Percentiles rank a stretch among this genome's conserved stretches.
Conservation (phyloP, 2,797 vertebrate species). For the Eptatretus atami region DNA sequence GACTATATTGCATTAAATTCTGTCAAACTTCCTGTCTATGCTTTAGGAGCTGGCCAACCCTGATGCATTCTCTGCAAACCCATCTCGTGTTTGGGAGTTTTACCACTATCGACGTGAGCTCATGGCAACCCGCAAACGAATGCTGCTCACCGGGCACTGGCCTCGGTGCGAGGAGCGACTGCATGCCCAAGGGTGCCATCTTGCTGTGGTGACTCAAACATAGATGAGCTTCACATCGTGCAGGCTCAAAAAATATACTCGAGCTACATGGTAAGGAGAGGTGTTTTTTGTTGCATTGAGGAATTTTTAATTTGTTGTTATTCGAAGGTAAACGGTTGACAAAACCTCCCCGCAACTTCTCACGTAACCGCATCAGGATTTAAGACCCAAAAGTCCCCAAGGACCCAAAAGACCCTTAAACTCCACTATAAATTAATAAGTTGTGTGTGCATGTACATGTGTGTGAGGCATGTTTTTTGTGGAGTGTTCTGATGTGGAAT, state of each 20-base stretch:
- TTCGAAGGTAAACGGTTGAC: too few relatives aligned
- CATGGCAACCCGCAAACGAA: conserved; percentile 30
- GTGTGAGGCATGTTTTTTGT: too few relatives aligned
- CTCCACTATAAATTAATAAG: too few relatives aligned
- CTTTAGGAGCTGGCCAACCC: conserved; percentile 53
- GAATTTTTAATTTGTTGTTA: too few relatives aligned
- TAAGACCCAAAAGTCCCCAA: too few relatives aligned
- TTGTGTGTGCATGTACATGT: too few relatives aligned
- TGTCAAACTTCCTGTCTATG: not conserved
- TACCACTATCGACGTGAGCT: conserved; percentile 63
- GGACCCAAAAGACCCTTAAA: too few relatives aligned
- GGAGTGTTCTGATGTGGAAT: too few relatives aligned
- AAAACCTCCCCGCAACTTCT: too few relatives aligned
- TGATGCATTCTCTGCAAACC: conserved; percentile 41
- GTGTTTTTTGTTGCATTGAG: too few relatives aligned
- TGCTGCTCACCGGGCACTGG: conserved; percentile 38
- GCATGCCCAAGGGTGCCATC: conserved; percentile 31
- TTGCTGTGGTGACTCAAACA: conserved; percentile 70
- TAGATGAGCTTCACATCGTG: conserved; percentile 57
- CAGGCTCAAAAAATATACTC: conserved; percentile 47
- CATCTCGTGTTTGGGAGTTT: conserved; percentile 75
- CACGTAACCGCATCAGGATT: too few relatives aligned
- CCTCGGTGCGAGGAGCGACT: conserved; percentile 43
- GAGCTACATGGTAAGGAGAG: conserved; percentile 20
- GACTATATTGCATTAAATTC: too few relatives aligned